Percentiles rank a stretch among this genome's conserved stretches.
These are phyloP conservation scores for Clavelina lepadiformis DNA, from an alignment of 23 tunicate genomes.

Conservation along the genomic window DNA sequence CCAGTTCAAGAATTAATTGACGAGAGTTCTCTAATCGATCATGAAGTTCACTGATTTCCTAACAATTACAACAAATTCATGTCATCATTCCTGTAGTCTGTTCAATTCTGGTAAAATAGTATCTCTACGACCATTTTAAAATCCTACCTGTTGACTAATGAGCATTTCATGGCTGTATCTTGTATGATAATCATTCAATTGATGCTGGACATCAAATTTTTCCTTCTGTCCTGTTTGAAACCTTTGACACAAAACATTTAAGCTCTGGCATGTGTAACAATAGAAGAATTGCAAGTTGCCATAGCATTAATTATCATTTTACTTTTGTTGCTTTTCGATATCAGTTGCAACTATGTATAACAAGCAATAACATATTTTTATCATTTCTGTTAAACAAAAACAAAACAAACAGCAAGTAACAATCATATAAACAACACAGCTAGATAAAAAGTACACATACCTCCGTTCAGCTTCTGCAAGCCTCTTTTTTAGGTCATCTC, in stretches of 20 bases:
- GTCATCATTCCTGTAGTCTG: no score
- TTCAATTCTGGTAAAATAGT: no score
- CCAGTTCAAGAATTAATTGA: slow-evolving; percentile 61
- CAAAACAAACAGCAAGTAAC: neutral
- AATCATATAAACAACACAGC: neutral
- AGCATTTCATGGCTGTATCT: slow-evolving; percentile 53
- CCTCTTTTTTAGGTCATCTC: slow-evolving; percentile 62
- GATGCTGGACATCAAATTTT: slow-evolving; percentile 55
- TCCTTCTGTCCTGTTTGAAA: slow-evolving; percentile 39
- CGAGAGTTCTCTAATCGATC: slow-evolving; percentile 68
- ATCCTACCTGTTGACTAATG: slow-evolving; percentile 49
- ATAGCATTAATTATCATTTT: no score
- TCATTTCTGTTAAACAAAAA: neutral
- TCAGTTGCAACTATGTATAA: no score
- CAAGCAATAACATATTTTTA: neutral
- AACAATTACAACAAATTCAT: neutral
- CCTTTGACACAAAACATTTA: slow-evolving; percentile 3
- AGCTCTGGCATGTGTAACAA: neutral
- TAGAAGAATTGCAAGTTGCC: no score
- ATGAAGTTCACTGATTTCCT: slow-evolving; percentile 69
- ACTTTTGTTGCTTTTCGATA: no score
- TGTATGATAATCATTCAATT: slow-evolving; percentile 39
- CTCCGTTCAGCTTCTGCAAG: slow-evolving; percentile 75
- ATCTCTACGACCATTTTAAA: no score
- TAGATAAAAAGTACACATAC: slow-evolving; percentile 8